phyloP scores from a whole-genome alignment of 2,113 vertebrate genomes.

The Carlito syrichta region DNA sequence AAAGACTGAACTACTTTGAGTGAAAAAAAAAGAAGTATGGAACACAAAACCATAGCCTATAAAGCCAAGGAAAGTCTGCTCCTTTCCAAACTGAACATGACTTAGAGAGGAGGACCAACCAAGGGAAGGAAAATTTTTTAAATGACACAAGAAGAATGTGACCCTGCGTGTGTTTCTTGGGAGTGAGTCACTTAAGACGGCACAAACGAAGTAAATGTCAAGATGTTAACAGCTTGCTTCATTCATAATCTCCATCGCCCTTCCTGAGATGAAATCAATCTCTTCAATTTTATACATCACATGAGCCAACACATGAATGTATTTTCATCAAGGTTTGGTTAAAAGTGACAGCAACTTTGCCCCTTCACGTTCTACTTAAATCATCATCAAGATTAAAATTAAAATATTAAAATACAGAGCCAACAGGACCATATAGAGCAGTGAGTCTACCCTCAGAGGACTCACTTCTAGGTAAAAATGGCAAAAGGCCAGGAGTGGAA shows the following conservation, averaged over 20 bases:
- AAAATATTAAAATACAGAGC: not conserved
- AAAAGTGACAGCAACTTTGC: slow-evolving; percentile 4
- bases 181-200: slow-evolving; percentile 60
- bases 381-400: not conserved
- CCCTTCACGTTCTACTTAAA: not conserved
- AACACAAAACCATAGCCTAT: slow-evolving; percentile 37
- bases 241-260: slow-evolving; percentile 44
- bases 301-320: not conserved
- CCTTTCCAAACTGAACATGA: slow-evolving; percentile 43
- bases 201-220: slow-evolving; percentile 28
- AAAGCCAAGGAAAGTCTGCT: slow-evolving; percentile 59
- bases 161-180: slow-evolving; percentile 18
- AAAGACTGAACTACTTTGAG: not conserved
- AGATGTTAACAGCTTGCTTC: slow-evolving; percentile 39
- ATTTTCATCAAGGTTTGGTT: not conserved
- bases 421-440: not conserved
- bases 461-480: not conserved
- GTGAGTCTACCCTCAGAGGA: not conserved
- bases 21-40: not conserved
- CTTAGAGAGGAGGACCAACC: slow-evolving; percentile 33
- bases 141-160: slow-evolving; percentile 62
- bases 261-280: not conserved
- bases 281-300: not conserved
- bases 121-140: slow-evolving; percentile 47
- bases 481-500: not conserved